phyloP scores from a whole-genome alignment of 1,140 invertebrate species.

The Bombus haemorrhoidalis region DNA sequence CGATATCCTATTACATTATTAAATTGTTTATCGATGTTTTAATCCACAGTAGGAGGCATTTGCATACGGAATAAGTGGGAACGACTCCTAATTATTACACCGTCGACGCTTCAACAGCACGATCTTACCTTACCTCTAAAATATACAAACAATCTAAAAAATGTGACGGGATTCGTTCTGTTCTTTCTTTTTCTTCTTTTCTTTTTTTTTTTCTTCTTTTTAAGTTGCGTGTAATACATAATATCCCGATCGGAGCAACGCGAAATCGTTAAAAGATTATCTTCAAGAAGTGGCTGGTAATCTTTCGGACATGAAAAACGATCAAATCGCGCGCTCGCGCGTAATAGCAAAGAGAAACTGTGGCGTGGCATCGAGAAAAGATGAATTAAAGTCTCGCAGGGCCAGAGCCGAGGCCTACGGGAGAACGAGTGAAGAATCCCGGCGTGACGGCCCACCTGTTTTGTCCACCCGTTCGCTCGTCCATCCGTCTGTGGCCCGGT shows the following conservation, averaged over 20 bases:
- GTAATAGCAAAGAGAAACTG: not conserved
- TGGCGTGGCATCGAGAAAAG: constrained; percentile 48
- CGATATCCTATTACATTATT: constrained; percentile 16
- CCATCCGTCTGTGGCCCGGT: constrained; percentile 68
- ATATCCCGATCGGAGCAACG: too few species aligned
- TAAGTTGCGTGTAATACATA: too few species aligned
- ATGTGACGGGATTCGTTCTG: too few species aligned
- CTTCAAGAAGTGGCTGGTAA: too few species aligned
- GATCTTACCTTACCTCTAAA: not conserved
- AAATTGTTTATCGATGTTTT: constrained; percentile 14
- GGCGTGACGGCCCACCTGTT: constrained; percentile 73
- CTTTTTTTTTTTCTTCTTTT: too few species aligned
- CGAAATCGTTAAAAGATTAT: too few species aligned
- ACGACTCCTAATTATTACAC: not conserved
- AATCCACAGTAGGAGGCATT: not conserved
- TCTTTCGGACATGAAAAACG: too few species aligned
- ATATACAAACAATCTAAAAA: not conserved
- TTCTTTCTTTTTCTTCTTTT: too few species aligned
- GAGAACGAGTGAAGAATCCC: constrained; percentile 64
- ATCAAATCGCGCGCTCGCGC: too few species aligned
- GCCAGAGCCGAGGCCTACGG: constrained; percentile 34
- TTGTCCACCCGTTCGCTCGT: constrained; percentile 73
- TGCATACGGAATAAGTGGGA: not conserved
- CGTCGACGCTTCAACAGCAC: not conserved
- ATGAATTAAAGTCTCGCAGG: constrained; percentile 61